These are phyloP conservation scores for Dipodomys ordii DNA, from an alignment of 2,113 vertebrate genomes.

Conservation along the genomic window DNA sequence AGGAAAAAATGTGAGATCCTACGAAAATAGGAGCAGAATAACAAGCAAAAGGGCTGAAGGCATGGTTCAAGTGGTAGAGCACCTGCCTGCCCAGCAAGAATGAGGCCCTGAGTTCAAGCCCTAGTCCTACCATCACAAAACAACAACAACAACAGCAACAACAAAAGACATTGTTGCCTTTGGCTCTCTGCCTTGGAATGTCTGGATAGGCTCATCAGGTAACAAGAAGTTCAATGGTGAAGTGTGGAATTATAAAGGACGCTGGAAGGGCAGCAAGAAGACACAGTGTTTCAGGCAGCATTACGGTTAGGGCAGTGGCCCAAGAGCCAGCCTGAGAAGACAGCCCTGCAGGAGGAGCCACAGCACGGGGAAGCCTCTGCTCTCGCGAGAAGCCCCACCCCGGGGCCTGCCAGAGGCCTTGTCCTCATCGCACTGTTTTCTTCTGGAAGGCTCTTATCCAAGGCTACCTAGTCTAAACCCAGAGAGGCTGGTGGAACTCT, in stretches of 20 bases:
- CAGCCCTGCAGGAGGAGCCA: background rate
- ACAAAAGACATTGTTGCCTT: background rate
- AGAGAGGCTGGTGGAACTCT: constrained; percentile 63
- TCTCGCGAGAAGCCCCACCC: background rate
- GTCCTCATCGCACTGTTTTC: background rate
- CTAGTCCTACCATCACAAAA: no score
- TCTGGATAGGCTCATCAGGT: background rate
- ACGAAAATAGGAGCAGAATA: no score
- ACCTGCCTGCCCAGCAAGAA: no score
- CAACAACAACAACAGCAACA: background rate
- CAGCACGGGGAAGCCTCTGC: background rate
- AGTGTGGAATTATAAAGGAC: background rate
- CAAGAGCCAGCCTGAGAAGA: background rate
- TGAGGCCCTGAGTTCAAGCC: no score
- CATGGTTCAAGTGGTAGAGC: no score
- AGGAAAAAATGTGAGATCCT: no score
- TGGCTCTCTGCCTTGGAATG: background rate
- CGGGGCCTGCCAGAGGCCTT: background rate
- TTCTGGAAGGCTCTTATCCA: constrained; percentile 63
- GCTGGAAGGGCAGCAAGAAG: background rate
- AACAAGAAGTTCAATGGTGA: background rate
- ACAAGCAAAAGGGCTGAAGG: no score
- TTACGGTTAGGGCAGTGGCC: background rate
- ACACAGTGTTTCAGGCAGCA: background rate
- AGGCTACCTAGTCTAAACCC: constrained; percentile 61